These are phyloP conservation scores for Cydia splendana DNA, from an alignment of 1,140 invertebrate species.

Conservation along the genomic window DNA sequence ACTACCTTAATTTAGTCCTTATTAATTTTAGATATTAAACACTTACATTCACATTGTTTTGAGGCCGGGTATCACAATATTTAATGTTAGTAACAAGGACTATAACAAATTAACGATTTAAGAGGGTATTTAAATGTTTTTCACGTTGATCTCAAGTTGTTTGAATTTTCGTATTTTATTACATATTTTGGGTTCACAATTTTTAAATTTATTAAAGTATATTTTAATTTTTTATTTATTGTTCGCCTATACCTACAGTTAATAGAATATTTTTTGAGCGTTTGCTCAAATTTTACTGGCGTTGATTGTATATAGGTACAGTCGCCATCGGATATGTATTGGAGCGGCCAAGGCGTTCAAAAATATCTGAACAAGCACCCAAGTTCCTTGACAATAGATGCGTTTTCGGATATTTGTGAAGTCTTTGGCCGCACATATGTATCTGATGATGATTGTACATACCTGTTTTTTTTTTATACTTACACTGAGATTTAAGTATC, in stretches of 20 bases:
- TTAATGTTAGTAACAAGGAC: slow-evolving; percentile 17
- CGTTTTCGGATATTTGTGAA: no score
- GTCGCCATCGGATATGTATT: no score
- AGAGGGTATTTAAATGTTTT: background rate
- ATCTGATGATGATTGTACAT: no score
- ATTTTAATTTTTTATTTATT: slow-evolving; percentile 42
- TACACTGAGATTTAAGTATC: no score
- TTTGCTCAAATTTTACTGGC: no score
- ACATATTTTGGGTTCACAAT: background rate
- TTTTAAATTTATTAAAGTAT: background rate
- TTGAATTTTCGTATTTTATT: background rate
- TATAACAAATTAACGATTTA: slow-evolving; percentile 14
- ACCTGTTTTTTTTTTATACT: no score
- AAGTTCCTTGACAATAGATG: no score
- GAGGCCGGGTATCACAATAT: slow-evolving; percentile 16
- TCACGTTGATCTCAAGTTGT: background rate
- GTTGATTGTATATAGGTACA: no score
- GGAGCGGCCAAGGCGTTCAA: no score
- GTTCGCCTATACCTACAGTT: slow-evolving; percentile 31
- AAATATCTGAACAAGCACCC: no score
- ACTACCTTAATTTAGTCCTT: background rate
- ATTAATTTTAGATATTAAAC: background rate
- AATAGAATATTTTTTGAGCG: no score
- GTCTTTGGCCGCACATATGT: no score
- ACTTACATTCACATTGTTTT: background rate